phyloP scores from a whole-genome alignment of 1,140 invertebrate genomes.

The Euborellia annulipes region DNA sequence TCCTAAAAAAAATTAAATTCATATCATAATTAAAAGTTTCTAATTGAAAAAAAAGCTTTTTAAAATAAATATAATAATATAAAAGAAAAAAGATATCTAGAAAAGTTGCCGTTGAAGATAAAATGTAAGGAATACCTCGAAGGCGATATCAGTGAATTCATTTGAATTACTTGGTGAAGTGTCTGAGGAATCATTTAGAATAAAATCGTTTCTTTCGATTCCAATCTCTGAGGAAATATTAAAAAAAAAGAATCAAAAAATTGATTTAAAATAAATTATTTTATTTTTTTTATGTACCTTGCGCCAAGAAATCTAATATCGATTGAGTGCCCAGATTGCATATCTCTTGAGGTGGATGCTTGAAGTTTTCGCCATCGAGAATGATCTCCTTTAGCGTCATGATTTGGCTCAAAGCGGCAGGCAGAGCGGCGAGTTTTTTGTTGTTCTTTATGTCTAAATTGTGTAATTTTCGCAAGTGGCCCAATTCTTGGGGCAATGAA shows the following conservation, averaged over 20 bases:
- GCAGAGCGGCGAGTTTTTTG: slow-evolving; percentile 36
- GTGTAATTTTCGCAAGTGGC: slow-evolving; percentile 38
- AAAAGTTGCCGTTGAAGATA: too few species aligned
- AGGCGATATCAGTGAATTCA: too few species aligned
- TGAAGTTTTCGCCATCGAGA: slow-evolving; percentile 41
- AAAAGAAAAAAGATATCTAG: not conserved
- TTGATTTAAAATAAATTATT: not conserved
- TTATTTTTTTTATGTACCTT: slow-evolving; percentile 24
- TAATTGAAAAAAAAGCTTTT: too few species aligned
- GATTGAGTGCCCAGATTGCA: slow-evolving; percentile 36
- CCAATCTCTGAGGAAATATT: too few species aligned
- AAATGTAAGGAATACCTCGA: too few species aligned
- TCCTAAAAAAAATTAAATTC: slow-evolving; percentile 36
- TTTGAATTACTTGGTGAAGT: too few species aligned
- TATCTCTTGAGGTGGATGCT: slow-evolving; percentile 43
- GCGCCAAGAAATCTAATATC: slow-evolving; percentile 47
- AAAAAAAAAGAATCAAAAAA: too few species aligned
- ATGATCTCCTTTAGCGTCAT: slow-evolving; percentile 37
- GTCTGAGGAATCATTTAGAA: too few species aligned
- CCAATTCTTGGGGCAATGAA: slow-evolving; percentile 42
- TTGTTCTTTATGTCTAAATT: slow-evolving; percentile 40
- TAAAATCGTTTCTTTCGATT: too few species aligned
- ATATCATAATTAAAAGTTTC: slow-evolving; percentile 3
- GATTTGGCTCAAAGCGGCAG: slow-evolving; percentile 41
- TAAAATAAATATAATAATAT: not conserved